A percentile compares a stretch with the other conserved stretches of the same genome.
These are phyloP conservation scores for Copidosoma floridanum DNA, from an alignment of 1,140 invertebrate species.

Conservation along the genomic window DNA sequence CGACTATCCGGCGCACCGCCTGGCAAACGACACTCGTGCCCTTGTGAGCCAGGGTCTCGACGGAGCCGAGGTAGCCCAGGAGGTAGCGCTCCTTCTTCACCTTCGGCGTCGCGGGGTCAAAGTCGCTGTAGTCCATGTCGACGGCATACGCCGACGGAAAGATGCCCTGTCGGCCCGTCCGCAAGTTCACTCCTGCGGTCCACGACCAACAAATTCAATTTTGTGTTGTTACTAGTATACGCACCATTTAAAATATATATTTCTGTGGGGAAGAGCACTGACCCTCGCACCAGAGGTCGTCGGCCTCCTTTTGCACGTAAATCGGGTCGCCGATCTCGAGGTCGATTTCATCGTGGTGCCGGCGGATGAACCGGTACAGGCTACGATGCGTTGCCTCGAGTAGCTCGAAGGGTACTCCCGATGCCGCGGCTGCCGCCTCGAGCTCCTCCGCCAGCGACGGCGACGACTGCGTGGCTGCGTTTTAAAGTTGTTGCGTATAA, in stretches of 20 bases:
- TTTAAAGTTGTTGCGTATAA: no score
- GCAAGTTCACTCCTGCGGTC: constrained; percentile 80
- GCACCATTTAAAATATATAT: neutral
- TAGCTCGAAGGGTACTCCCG: constrained; percentile 75
- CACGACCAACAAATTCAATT: no score
- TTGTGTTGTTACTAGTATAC: neutral
- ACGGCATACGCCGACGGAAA: constrained; percentile 96
- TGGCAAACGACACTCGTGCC: constrained; percentile 85
- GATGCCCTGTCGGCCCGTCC: constrained; percentile 89
- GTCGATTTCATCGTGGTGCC: constrained; percentile 93
- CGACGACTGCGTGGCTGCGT: constrained; percentile 34
- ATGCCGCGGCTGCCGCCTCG: constrained; percentile 39
- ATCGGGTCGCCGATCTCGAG: constrained; percentile 96
- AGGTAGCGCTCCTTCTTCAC: constrained; percentile 86
- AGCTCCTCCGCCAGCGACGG: constrained; percentile 73
- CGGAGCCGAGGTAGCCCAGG: constrained; percentile 91
- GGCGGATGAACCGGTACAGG: constrained; percentile 90
- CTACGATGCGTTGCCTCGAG: constrained; percentile 93
- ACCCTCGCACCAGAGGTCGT: constrained; percentile 97
- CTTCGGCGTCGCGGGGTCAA: constrained; percentile 82
- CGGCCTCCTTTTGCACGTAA: constrained; percentile 93
- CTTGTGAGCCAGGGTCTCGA: constrained; percentile 93
- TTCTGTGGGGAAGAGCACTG: no score
- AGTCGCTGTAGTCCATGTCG: constrained; percentile 93
- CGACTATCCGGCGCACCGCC: constrained; percentile 79